These are phyloP conservation scores for Gadus macrocephalus DNA, from an alignment of 2,113 vertebrate species.

Conservation along the genomic window DNA sequence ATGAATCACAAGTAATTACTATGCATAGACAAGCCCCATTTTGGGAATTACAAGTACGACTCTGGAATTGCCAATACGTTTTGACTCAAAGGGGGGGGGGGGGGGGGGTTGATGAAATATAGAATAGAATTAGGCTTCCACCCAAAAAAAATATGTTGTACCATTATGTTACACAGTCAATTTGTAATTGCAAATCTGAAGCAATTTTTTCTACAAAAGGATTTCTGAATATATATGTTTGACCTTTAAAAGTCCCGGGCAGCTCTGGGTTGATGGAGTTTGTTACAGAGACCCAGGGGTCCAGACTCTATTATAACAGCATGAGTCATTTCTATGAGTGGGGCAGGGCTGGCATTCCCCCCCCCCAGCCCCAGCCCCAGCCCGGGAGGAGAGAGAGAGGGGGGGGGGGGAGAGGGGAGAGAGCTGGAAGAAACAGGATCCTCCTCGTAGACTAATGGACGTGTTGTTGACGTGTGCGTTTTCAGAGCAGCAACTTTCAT, in stretches of 20 bases:
- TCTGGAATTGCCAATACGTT: background rate
- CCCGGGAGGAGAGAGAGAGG: slow-evolving; percentile 51
- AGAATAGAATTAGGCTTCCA: slow-evolving; percentile 6
- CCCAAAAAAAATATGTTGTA: background rate
- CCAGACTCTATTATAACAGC: slow-evolving; percentile 51
- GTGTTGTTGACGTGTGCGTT: slow-evolving; percentile 62
- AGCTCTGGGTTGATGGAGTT: slow-evolving; percentile 43
- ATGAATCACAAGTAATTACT: slow-evolving; percentile 60
- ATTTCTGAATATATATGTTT: slow-evolving; percentile 38
- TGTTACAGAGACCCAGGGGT: slow-evolving; percentile 49
- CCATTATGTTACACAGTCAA: slow-evolving; percentile 6
- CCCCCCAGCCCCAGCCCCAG: slow-evolving; percentile 29
- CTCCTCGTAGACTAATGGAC: slow-evolving; percentile 69
- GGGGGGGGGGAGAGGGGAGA: slow-evolving; percentile 45
- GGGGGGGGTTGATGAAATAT: slow-evolving; percentile 6
- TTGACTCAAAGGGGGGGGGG: slow-evolving; percentile 21
- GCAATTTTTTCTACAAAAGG: background rate
- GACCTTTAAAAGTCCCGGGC: slow-evolving; percentile 47
- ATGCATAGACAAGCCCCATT: slow-evolving; percentile 44
- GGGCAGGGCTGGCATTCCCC: slow-evolving; percentile 38
- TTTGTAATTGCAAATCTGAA: slow-evolving; percentile 27
- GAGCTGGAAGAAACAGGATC: slow-evolving; percentile 68
- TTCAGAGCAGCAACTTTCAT: slow-evolving; percentile 72
- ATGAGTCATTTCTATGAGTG: slow-evolving; percentile 50
- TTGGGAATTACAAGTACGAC: slow-evolving; percentile 44